A percentile compares a stretch with the other conserved stretches of the same genome.
phyloP scores from a whole-genome alignment of 2,797 vertebrate genomes.

The Sciurus carolinensis region DNA sequence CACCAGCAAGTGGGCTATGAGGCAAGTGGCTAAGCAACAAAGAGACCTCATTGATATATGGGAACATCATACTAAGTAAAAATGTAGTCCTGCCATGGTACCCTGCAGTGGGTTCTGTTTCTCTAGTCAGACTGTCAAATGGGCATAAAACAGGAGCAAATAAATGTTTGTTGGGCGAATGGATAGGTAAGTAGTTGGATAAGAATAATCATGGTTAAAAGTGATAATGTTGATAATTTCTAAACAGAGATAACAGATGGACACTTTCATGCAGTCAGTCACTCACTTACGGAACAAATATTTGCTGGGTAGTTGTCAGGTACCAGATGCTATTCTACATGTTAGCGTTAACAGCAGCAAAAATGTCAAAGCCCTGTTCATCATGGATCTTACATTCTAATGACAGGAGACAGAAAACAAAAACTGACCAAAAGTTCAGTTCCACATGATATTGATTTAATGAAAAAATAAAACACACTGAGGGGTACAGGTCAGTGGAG shows the following conservation, averaged over 20 bases:
- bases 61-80: neutral
- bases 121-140: neutral
- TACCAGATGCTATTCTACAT: neutral
- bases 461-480: neutral
- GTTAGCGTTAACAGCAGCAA: neutral
- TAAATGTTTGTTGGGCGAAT: neutral
- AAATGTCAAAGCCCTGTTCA: neutral
- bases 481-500: neutral
- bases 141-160: neutral
- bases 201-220: neutral
- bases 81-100: neutral
- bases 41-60: neutral
- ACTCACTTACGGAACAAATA: neutral
- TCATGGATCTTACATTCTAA: neutral
- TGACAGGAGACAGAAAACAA: neutral
- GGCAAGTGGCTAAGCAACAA: neutral
- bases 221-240: neutral
- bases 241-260: neutral
- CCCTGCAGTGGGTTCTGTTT: neutral
- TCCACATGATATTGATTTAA: neutral
- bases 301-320: neutral
- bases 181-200: neutral
- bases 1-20: neutral
- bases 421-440: neutral
- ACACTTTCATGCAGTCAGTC: neutral